Evolutionary conservation across 2,797 vertebrate genomes (phyloP), one percentile per base, ranked within the genome.

Genomic region (Esox masquinongy): DNA sequence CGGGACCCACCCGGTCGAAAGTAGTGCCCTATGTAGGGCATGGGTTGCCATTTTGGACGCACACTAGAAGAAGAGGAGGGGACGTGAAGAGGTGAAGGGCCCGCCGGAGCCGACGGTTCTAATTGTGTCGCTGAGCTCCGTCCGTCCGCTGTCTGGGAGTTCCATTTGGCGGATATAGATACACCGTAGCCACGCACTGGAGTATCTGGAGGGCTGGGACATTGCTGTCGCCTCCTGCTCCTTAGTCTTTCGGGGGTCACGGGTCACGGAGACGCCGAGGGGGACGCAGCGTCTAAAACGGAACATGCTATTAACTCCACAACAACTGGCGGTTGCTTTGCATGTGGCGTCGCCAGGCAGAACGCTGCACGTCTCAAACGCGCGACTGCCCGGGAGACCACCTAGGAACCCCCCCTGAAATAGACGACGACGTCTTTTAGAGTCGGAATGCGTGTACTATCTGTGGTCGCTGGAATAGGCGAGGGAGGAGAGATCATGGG

Each of bases 401-500:
- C 79, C 68, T 47, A 74, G 36, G 67, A 70, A 49, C 72, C 47
- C 1, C n/a, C 51, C 90, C 85, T 85, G 80, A 92, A 92, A 91
- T 92, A 92, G 91, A 83, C 16, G 14, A 29, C 39, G 69, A 5
- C 79, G 31, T 78, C 80, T 43, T 90, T 90, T 90, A 87, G 83
- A 82, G 87, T 84, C 22, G 87, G 90, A 92, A 92, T 91, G 88
- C 86, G 83, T 56, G 19, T 56, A 56, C 51, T 19, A 22, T 12
- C 31, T 86, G 88, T 88, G 81, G 67, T 83, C 85, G 90, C 89
- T 86, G 88, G 87, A 93, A 93, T 93, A 93, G 91, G 84, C 83
- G 75, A 84, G 88, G 86, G 84, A 86, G 82, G 76, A 82, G 76
- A 82, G 77, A 61, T 43, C 66, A 34, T 53, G 29, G 82, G 82